These are phyloP conservation scores for Mustela lutreola DNA, from an alignment of 2,113 vertebrate genomes.

Conservation along the genomic window DNA sequence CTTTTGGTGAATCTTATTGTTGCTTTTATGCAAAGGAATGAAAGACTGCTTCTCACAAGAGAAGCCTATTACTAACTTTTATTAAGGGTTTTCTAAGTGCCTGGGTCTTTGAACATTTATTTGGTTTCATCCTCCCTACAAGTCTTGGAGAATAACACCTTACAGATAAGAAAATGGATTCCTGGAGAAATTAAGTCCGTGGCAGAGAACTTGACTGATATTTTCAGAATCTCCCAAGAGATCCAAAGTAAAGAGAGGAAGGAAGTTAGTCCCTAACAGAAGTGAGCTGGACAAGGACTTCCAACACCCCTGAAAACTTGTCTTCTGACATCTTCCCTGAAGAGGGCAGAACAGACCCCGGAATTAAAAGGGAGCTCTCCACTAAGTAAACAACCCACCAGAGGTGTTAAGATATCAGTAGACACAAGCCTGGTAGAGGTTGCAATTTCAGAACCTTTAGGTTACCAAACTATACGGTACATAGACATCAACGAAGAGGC, in stretches of 20 bases:
- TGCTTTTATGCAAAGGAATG: background rate
- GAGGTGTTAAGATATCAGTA: background rate
- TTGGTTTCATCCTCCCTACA: background rate
- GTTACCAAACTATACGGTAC: background rate
- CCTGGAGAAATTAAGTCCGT: background rate
- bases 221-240: background rate
- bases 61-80: background rate
- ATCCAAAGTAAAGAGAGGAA: background rate
- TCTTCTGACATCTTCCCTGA: background rate
- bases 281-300: background rate
- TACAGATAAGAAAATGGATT: background rate
- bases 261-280: background rate
- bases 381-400: background rate
- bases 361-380: background rate
- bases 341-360: background rate
- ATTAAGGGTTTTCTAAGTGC: background rate
- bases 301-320: background rate
- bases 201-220: background rate
- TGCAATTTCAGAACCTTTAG: background rate
- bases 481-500: background rate
- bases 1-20: conserved; percentile 50
- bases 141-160: background rate
- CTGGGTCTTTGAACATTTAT: background rate
- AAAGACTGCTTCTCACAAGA: background rate
- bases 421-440: background rate